Base-by-base conservation (phyloP, 2,888 invertebrate genomes). In the Hemaris fuciformis region DNA sequence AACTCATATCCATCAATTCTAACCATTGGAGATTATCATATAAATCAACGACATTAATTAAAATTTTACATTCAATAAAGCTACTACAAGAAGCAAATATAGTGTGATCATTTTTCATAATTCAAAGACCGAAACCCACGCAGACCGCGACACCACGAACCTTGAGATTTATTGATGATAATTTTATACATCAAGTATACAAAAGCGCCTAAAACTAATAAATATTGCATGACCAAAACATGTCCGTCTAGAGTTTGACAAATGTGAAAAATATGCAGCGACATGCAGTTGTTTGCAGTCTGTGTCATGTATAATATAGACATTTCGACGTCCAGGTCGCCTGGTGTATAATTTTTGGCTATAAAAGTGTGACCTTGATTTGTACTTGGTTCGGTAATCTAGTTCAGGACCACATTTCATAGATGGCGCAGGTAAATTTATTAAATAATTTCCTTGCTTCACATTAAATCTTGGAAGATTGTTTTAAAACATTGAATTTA, bases 261-360 rank as follows among this genome's bases (percentile, higher is more conserved):
- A 79, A 87, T 87, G 71, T 18, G 61, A 60, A 62, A 60, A 48
- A 57, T 63, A 63, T 62, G 66, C 71, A 72, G 79, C 81, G 77
- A 81, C 78, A 84, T 89, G 89, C 89, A 90, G 83, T 84, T 81
- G 80, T 85, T 82, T 88, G 88, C 88, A 88, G 75, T 77, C 75
- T 72, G 62, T 66, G 68, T 78, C 66, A 62, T 70, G 84, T 82
- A 88, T 88, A 90, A 89, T 89, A 85, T 73, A 67, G 69, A 75
- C 81, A 86, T 90, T 88, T 85, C 66, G 69, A 59, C 73, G 87
- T 83, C 85, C 81, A 74, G 85, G 85, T 86, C 83, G 77, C 3
- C 67, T 68, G 68, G 72, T 79, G 81, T 76, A 83, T 85, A 73
- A 77, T 61, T 68, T 60, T 61, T 38, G 15, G 61, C 23, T 57